Evolutionary conservation across 2,888 invertebrate species (phyloP), one percentile per base, ranked within the genome.

Genomic region (Ditula angustiorana): DNA sequence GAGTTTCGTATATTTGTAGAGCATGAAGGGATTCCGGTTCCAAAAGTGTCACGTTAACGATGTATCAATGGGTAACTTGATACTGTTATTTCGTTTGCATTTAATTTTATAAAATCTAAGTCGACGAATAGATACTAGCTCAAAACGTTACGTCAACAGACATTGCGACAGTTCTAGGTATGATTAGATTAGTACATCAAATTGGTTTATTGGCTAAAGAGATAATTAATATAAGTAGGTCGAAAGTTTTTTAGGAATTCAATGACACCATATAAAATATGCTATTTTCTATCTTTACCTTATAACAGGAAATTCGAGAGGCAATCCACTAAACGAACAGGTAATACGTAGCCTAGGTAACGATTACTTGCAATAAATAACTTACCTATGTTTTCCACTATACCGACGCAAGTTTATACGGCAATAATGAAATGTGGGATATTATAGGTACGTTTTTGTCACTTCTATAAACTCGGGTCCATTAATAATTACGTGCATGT

Each of bases 21-120:
- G 59, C 64, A 53, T 64, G 64, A 64, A 64, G 53, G 47, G 47
- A 47, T 53, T 47, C 57, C 52, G 52, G 64, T 64, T 64, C 53
- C 24, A 26, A 64, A 64, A 64, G 58, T 37, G 58, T 58, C 13
- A 52, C 21, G 24, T 49, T 21, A 8, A 8, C 44, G 23, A 41
- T 50, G 16, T 61, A 56, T 61, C 55, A 56, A 46, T 61, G 61
- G 44, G 60, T 44, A 61, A 53, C 35, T 13, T 13, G 53, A 53
- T 53, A 53, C 28, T 50, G 50, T 10, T 30, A 11, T 50, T 28
- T 16, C 26, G 5, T 13, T 26, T 16, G 49, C n/a, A 28, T 4
- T 16, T 16, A 16, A 37, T 37, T 37, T 7, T 16, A 16, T 37
- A 37, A 50, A 50, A 2, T 23, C 1, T 19, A 10, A n/a, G 13